A percentile compares a stretch with the other conserved stretches of the same genome.
Conservation (phyloP, 1,140 invertebrate genomes). For the Zaprionus gabonicus region DNA sequence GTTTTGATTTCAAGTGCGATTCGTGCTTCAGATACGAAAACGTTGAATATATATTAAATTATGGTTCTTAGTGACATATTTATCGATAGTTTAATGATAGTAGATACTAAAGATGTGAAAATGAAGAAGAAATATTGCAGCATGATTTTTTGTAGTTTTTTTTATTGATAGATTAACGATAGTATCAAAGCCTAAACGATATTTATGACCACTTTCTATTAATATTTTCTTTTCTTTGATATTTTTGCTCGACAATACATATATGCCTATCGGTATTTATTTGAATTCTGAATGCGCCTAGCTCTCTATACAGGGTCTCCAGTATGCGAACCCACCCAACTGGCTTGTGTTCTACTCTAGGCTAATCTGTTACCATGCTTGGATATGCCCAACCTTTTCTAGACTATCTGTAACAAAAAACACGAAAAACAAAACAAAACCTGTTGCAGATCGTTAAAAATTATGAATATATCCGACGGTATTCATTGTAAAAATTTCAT, state of each 20-base stretch:
- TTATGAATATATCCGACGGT: not conserved
- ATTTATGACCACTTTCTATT: not conserved
- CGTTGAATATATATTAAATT: not conserved
- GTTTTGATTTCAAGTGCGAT: not conserved
- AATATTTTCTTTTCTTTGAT: too few species aligned
- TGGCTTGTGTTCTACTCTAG: not conserved
- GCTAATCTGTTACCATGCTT: conserved; percentile 4
- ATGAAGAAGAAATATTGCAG: too few species aligned
- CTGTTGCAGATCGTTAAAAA: conserved; percentile 3
- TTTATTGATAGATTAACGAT: not conserved
- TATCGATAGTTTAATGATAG: not conserved
- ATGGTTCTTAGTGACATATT: not conserved
- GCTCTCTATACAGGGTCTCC: not conserved
- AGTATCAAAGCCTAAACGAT: not conserved
- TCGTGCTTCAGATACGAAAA: too few species aligned
- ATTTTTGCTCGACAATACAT: too few species aligned
- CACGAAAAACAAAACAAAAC: not conserved
- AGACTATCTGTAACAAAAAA: conserved; percentile 1
- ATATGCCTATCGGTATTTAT: not conserved
- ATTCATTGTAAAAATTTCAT: not conserved
- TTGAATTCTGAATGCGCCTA: not conserved
- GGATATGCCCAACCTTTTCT: not conserved
- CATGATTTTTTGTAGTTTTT: not conserved
- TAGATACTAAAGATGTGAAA: not conserved
- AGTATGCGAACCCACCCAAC: not conserved